These are phyloP conservation scores for Spilogale gracilis DNA, from an alignment of 2,113 vertebrate genomes.

Conservation along the genomic window DNA sequence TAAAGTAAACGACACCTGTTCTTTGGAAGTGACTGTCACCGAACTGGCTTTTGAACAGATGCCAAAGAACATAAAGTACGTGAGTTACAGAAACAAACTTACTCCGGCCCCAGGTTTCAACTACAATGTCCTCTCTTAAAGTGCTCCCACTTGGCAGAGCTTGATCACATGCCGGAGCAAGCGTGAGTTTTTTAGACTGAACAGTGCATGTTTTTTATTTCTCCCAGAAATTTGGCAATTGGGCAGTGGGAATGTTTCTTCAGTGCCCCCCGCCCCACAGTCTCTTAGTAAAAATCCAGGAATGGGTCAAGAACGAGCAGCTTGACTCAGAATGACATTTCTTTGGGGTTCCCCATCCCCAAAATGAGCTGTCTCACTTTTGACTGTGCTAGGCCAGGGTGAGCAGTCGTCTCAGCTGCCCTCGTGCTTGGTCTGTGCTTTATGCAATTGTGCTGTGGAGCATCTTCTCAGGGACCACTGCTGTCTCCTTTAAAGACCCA, in stretches of 20 bases:
- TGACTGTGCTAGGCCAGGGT: background rate
- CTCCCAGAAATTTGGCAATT: no score
- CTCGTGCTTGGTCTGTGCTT: background rate
- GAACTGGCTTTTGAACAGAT: background rate
- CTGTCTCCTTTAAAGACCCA: background rate
- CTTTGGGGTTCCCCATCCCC: background rate
- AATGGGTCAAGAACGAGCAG: background rate
- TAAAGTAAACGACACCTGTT: background rate
- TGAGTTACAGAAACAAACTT: background rate
- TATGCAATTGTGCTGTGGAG: background rate
- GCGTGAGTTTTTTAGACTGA: background rate
- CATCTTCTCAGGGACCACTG: background rate
- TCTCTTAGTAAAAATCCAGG: background rate
- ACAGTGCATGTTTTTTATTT: background rate
- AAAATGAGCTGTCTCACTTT: background rate
- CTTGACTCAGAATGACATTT: background rate
- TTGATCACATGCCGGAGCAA: fast-evolving
- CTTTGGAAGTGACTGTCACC: background rate
- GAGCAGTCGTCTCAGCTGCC: background rate
- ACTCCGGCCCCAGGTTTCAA: background rate
- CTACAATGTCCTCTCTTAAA: background rate
- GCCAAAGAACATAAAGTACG: background rate
- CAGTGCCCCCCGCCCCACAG: background rate
- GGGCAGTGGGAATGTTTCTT: background rate
- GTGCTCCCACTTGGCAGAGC: background rate